Evolutionary conservation across 2,888 invertebrate species (phyloP).

Genomic region (Drosophila siamana): DNA sequence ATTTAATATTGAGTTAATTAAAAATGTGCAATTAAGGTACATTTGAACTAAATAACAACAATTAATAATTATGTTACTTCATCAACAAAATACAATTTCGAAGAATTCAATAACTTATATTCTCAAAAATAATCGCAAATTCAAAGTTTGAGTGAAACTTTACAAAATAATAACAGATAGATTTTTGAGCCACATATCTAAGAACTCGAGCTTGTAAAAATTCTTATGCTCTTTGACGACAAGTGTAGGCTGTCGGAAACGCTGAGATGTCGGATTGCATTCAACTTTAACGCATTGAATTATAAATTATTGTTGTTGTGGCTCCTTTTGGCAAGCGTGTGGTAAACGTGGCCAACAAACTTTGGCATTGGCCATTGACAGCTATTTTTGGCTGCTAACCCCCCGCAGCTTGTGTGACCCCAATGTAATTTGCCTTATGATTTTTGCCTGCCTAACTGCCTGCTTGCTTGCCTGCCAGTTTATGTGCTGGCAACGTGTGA

Average conservation of each 20-base stretch:
- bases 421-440: conserved; percentile 74
- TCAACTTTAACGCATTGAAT: conserved; percentile 81
- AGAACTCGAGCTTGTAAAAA: too few relatives aligned
- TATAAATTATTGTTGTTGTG: conserved; percentile 68
- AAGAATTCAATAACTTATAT: too few relatives aligned
- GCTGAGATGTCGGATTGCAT: conserved; percentile 63
- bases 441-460: conserved; percentile 38
- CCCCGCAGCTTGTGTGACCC: conserved; percentile 52
- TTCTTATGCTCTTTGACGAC: too few relatives aligned
- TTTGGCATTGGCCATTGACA: conserved; percentile 76
- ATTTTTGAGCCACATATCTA: too few relatives aligned
- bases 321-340: conserved; percentile 36
- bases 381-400: conserved; percentile 59
- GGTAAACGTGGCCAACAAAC: conserved; percentile 64
- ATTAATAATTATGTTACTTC: too few relatives aligned
- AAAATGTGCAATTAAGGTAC: too few relatives aligned
- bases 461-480: conserved; percentile 8
- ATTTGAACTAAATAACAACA: too few relatives aligned
- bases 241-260: conserved; percentile 31
- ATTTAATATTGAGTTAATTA: too few relatives aligned
- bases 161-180: too few relatives aligned
- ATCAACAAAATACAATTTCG: too few relatives aligned
- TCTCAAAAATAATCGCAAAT: too few relatives aligned
- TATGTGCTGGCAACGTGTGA: conserved; percentile 63
- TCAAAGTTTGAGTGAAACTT: too few relatives aligned